A percentile compares a stretch with the other conserved stretches of the same genome.
These are phyloP conservation scores for Brachionus asplanchnoidis DNA, from an alignment of 1,140 invertebrate genomes.

Conservation along the genomic window DNA sequence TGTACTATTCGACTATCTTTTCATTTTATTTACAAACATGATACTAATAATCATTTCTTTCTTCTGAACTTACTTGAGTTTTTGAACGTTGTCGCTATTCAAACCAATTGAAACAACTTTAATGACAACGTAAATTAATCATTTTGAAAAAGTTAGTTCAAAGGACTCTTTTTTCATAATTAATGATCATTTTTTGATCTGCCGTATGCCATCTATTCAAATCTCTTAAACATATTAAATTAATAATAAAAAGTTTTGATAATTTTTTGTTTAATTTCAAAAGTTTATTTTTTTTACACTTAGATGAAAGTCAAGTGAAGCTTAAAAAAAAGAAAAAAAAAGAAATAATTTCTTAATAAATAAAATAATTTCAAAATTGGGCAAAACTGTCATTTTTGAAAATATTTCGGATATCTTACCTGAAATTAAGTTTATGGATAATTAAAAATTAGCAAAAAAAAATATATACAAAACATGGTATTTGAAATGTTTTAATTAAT, in stretches of 20 bases:
- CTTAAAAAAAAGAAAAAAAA: neutral
- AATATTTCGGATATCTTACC: neutral
- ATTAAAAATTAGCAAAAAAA: neutral
- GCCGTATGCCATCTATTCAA: neutral
- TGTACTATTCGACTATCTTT: neutral
- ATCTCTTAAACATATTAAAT: too few relatives aligned
- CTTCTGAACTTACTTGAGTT: neutral
- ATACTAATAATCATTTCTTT: neutral
- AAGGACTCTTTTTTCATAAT: neutral
- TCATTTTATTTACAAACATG: neutral
- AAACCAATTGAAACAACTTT: neutral
- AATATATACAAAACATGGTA: neutral
- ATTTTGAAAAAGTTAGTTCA: neutral
- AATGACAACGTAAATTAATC: neutral
- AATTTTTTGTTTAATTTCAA: too few relatives aligned
- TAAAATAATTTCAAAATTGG: neutral
- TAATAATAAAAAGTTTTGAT: too few relatives aligned
- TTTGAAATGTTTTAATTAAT: neutral
- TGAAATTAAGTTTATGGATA: neutral
- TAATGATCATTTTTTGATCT: neutral
- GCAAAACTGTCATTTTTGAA: neutral
- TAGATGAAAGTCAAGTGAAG: neutral
- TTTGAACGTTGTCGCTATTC: neutral
- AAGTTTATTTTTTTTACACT: too few relatives aligned
- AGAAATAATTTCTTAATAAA: neutral